Conservation (phyloP, 2,888 invertebrate species). For the Erynnis tages region DNA sequence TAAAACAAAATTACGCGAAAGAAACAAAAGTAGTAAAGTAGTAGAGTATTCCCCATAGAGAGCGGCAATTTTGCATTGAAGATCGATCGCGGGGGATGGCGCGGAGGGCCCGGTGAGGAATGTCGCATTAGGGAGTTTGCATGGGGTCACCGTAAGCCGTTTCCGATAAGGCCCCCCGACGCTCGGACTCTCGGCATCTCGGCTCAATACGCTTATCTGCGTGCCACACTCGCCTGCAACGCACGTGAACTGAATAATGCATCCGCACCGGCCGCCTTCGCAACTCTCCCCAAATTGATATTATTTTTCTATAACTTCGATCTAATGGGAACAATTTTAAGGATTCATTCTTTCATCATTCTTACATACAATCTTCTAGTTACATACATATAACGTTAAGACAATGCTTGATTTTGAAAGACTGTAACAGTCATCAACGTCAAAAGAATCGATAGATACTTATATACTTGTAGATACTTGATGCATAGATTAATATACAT, state of each 20-base stretch:
- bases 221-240: constrained; percentile 69
- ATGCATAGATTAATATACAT: no score
- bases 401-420: no score
- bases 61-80: constrained; percentile 72
- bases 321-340: constrained; percentile 25
- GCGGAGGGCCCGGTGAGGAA: constrained; percentile 57
- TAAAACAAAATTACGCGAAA: constrained; percentile 63
- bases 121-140: constrained; percentile 78
- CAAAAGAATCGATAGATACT: no score
- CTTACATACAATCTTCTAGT: neutral
- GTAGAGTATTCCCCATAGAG: constrained; percentile 53
- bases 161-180: constrained; percentile 78
- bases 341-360: neutral
- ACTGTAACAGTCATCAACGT: no score
- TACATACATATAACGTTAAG: no score
- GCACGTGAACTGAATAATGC: constrained; percentile 75
- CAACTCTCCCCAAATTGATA: constrained; percentile 68
- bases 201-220: constrained; percentile 70
- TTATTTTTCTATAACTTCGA: constrained; percentile 55
- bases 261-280: constrained; percentile 42
- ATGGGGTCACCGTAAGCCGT: constrained; percentile 80
- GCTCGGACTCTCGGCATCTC: constrained; percentile 52
- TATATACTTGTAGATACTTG: no score
- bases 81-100: constrained; percentile 63
- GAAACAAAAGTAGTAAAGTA: constrained; percentile 59